Percentiles rank a stretch among this genome's conserved stretches.
phyloP scores from a whole-genome alignment of 1,140 invertebrate species.

The Teleogryllus occipitalis region DNA sequence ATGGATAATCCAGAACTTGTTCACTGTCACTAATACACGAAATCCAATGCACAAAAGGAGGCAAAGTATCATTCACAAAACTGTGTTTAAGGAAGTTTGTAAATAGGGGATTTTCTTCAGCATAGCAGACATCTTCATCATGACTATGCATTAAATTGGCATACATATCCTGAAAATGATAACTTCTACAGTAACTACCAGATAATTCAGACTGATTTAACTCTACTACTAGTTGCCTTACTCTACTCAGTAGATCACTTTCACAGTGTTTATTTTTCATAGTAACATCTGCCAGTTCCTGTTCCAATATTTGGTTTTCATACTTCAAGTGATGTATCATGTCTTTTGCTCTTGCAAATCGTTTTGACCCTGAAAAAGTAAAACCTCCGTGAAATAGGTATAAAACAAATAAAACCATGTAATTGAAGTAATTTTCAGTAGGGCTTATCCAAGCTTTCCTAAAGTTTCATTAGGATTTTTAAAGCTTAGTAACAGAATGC shows the following conservation, averaged over 20 bases:
- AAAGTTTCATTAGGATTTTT: no score
- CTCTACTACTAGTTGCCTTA: neutral
- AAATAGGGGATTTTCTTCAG: neutral
- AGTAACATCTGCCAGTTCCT: neutral
- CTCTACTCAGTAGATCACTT: neutral
- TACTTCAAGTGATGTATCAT: neutral
- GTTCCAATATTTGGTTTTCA: neutral
- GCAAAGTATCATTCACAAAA: no score
- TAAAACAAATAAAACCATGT: no score
- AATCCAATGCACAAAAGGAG: no score
- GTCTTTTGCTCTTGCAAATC: neutral
- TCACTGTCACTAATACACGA: neutral
- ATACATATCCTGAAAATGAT: neutral
- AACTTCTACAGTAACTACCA: neutral
- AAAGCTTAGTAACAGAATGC: neutral
- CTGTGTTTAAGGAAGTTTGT: no score
- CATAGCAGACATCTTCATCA: neutral
- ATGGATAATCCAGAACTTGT: neutral
- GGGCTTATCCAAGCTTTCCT: no score
- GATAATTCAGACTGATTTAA: neutral
- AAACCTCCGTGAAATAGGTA: neutral
- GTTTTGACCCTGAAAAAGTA: neutral
- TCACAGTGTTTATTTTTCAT: neutral
- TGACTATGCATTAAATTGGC: neutral
- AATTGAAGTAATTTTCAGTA: no score